These are phyloP conservation scores for Nanger granti DNA, from an alignment of 2,113 vertebrate genomes.

Conservation along the genomic window DNA sequence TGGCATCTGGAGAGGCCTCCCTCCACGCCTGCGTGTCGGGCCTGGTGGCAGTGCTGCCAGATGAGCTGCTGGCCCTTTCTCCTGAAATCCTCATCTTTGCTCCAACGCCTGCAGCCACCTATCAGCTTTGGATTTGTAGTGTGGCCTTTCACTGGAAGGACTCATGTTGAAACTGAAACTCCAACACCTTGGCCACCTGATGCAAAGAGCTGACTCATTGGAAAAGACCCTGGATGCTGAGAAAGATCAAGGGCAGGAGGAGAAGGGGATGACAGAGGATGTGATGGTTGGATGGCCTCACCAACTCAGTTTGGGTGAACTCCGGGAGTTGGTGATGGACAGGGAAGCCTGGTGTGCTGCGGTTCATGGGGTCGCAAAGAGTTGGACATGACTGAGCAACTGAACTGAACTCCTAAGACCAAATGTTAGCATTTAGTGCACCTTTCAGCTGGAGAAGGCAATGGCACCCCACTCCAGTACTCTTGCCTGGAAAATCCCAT, in stretches of 20 bases:
- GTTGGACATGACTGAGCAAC: neutral
- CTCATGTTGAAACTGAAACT: neutral
- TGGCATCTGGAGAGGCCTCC: neutral
- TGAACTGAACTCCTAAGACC: neutral
- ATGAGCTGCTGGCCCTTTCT: neutral
- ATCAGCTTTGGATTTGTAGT: neutral
- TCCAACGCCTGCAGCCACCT: neutral
- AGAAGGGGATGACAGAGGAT: neutral
- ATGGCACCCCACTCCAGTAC: neutral
- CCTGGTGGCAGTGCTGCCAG: rapidly evolving
- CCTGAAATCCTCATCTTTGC: neutral
- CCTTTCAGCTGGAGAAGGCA: neutral
- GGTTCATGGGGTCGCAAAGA: neutral
- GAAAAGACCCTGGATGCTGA: neutral
- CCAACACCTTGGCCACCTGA: neutral
- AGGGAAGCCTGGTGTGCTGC: neutral
- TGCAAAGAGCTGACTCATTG: neutral
- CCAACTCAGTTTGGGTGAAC: neutral
- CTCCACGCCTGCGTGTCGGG: neutral
- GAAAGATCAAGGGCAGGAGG: neutral
- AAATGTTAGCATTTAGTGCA: neutral
- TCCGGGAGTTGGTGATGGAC: neutral
- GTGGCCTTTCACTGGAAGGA: neutral
- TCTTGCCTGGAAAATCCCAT: neutral
- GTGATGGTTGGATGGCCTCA: neutral